Evolutionary conservation across 2,888 invertebrate species (phyloP).

Genomic region (Lydus trimaculatus): DNA sequence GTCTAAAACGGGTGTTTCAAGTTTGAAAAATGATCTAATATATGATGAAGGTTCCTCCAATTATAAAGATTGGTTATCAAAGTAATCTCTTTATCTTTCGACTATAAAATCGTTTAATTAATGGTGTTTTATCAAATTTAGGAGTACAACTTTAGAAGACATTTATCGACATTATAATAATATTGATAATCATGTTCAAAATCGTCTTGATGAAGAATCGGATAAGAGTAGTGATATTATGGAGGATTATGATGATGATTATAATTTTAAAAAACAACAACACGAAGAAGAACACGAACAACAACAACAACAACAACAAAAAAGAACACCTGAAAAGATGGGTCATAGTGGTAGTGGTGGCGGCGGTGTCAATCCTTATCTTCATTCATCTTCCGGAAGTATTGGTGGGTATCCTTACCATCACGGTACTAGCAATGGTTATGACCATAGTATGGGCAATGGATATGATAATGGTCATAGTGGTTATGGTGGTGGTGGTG

Average conservation of each 20-base stretch:
- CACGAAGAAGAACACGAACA: background rate
- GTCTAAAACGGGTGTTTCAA: conserved; percentile 37
- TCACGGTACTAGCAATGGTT: conserved; percentile 23
- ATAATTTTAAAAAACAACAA: conserved; percentile 45
- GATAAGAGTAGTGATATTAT: conserved; percentile 55
- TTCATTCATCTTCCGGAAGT: conserved; percentile 39
- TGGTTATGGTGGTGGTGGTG: conserved; percentile 14
- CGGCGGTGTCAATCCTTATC: conserved; percentile 18
- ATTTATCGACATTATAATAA: conserved; percentile 70
- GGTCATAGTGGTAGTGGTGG: conserved; percentile 42
- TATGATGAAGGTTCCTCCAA: conserved; percentile 75
- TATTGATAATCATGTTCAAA: conserved; percentile 45
- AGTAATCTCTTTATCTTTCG: conserved; percentile 61
- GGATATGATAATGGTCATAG: conserved; percentile 8
- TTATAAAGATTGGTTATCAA: conserved; percentile 78
- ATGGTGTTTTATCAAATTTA: conserved; percentile 48
- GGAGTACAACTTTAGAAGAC: conserved; percentile 75
- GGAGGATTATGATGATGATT: conserved; percentile 70
- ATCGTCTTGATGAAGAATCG: conserved; percentile 50
- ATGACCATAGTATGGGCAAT: conserved; percentile 1
- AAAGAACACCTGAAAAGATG: conserved; percentile 38
- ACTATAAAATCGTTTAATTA: background rate
- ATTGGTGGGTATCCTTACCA: conserved; percentile 22
- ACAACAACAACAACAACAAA: conserved; percentile 7
- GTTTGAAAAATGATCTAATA: conserved; percentile 62